Percentiles rank a stretch among this genome's conserved stretches.
Evolutionary conservation across 2,888 invertebrate species (phyloP).

Genomic region (Drosophila buzzatii): DNA sequence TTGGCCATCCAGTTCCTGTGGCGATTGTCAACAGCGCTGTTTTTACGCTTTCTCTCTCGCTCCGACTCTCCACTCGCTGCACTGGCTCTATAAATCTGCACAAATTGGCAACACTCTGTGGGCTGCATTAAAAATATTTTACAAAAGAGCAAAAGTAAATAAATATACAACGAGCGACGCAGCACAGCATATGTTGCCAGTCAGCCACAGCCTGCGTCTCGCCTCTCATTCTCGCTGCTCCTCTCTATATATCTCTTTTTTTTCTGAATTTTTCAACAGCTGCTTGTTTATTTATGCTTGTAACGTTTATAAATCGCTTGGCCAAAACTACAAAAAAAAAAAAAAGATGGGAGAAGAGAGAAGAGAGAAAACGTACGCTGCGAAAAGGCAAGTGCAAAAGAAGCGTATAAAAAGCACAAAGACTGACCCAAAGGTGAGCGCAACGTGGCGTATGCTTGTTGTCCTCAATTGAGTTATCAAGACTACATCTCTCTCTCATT

Average conservation of each 20-base stretch:
- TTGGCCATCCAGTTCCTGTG: conserved; percentile 68
- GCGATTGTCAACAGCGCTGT: conserved; percentile 77
- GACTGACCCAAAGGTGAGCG: conserved; percentile 56
- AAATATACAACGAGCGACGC: conserved; percentile 68
- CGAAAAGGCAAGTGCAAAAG: conserved; percentile 15
- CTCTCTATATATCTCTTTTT: conserved; percentile 10
- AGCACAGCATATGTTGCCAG: conserved; percentile 72
- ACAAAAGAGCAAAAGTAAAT: conserved; percentile 77
- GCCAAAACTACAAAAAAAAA: conserved; percentile 41
- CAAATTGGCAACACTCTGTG: conserved; percentile 82
- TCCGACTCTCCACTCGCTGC: conserved; percentile 37
- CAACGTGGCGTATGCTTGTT: conserved; percentile 73
- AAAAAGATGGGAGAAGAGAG: not conserved
- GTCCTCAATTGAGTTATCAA: conserved; percentile 73
- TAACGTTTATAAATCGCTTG: conserved; percentile 81
- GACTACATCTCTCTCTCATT: conserved; percentile 21
- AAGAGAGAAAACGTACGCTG: not conserved
- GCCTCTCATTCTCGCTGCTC: not conserved
- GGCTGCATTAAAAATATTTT: conserved; percentile 81
- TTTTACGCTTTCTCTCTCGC: conserved; percentile 32
- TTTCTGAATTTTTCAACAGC: conserved; percentile 61
- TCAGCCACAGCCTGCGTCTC: conserved; percentile 28
- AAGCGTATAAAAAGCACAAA: conserved; percentile 36
- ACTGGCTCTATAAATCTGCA: conserved; percentile 76
- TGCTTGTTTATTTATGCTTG: conserved; percentile 81